Evolutionary conservation across 2,888 invertebrate genomes (phyloP).

Genomic region (Conchocele bisecta): DNA sequence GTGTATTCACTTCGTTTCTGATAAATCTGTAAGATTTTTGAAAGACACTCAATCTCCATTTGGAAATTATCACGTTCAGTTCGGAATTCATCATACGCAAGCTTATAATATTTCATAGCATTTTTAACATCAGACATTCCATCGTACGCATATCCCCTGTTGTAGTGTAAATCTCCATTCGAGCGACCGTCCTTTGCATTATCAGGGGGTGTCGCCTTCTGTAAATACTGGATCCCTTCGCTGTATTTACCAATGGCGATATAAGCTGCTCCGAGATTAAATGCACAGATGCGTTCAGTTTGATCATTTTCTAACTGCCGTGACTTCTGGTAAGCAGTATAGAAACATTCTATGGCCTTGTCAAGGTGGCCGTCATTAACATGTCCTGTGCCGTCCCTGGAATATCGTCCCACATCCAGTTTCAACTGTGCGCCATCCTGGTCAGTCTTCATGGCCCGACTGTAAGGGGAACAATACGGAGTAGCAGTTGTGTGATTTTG

Average conservation of each 20-base stretch:
- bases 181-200: conserved; percentile 61
- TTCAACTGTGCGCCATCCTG: too few species aligned
- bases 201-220: conserved; percentile 67
- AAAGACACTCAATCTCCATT: conserved; percentile 63
- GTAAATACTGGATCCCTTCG: conserved; percentile 69
- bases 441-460: too few species aligned
- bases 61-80: conserved; percentile 54
- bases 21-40: conserved; percentile 52
- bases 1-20: conserved; percentile 3
- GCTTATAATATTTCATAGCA: conserved; percentile 66
- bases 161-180: conserved; percentile 78
- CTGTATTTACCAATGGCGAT: conserved; percentile 63
- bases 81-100: conserved; percentile 68
- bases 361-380: conserved; percentile 25
- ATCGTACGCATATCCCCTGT: conserved; percentile 76
- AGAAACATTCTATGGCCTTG: conserved; percentile 53
- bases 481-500: too few species aligned
- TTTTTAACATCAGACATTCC: conserved; percentile 54
- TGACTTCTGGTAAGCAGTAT: conserved; percentile 61
- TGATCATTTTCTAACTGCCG: conserved; percentile 61
- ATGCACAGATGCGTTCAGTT: conserved; percentile 72
- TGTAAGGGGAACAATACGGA: too few species aligned
- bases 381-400: too few species aligned
- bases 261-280: conserved; percentile 77
- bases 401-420: too few species aligned